Evolutionary conservation across 2,113 vertebrate genomes (phyloP), one percentile per base, ranked within the genome.

Genomic region (Excalfactoria chinensis): DNA sequence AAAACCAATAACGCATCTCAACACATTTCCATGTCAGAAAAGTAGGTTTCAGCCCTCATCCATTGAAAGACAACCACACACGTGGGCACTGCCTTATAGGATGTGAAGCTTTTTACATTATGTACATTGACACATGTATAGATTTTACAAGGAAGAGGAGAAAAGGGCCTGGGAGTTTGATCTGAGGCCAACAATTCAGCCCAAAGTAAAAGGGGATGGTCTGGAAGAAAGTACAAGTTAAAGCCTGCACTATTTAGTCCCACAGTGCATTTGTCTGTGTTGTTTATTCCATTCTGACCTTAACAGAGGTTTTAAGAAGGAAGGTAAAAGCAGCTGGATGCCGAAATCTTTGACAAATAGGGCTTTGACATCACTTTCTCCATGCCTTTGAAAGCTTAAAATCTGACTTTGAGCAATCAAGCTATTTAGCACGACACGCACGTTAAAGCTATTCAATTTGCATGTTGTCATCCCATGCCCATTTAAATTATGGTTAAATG

Each of bases 131-230:
- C 86, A 95, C 56, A 94, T 64, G 64, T 62, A 63, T 21, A 89
- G 84, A 88, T 84, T 90, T 91, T 72, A 81, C 49, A 94, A 89
- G 37, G 40, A 78, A 67, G 26, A 86, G 43, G 55, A 87, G 72
- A 87, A 75, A 79, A 93, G 51, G 34, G 81, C 67, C 89, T 75
- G 73, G 48, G 68, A 95, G 66, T 91, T 89, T 94, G 93, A 94
- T 87, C 23, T 60, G 30, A 89, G 62, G 87, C 89, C 89, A 96
- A 43, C 44, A 89, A 78, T 13, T 81, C 72, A 90, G 73, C 40
- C 48, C 78, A 19, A 13, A 35, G 74, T 60, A 92, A 74, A 78
- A 90, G 40, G 84, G 59, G 71, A 84, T 5, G 13, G 77, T 89
- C 91, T 95, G 92, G 83, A 87, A 91, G 78, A 93, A 93, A 2